These are phyloP conservation scores for Brachionus koreanus DNA, from an alignment of 1,140 invertebrate species.

Conservation along the genomic window DNA sequence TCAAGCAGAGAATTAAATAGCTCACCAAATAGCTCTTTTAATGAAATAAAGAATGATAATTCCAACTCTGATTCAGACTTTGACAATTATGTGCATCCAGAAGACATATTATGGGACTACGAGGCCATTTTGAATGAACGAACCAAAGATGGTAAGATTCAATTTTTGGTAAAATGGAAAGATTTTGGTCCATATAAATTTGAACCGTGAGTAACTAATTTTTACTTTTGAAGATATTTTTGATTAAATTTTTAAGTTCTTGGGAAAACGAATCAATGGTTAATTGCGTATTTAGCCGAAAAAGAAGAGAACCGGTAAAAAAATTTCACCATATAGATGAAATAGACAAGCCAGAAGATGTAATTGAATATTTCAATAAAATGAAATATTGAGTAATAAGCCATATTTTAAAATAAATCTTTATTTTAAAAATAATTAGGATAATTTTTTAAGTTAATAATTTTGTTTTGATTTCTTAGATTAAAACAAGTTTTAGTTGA, in stretches of 20 bases:
- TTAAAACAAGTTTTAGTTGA: too few relatives aligned
- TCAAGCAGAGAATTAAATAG: not conserved
- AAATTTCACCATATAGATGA: not conserved
- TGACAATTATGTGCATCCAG: not conserved
- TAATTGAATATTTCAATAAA: not conserved
- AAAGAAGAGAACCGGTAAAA: not conserved
- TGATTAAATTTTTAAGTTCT: not conserved
- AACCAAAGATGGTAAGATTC: not conserved
- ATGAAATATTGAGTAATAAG: not conserved
- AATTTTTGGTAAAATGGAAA: conserved; percentile 18
- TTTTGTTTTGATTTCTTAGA: too few relatives aligned
- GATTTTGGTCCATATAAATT: conserved; percentile 15
- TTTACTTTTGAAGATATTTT: not conserved
- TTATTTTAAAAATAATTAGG: not conserved
- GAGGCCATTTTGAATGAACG: not conserved
- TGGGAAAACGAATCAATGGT: conserved; percentile 19
- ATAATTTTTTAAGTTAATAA: too few relatives aligned
- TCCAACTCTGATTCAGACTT: not conserved
- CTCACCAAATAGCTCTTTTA: not conserved
- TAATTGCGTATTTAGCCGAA: not conserved
- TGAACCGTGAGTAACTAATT: not conserved
- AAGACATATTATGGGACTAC: conserved; percentile 24
- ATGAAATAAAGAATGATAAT: not conserved
- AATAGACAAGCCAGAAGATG: not conserved
- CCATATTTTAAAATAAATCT: not conserved